Evolutionary conservation across 2,113 vertebrate genomes (phyloP), one percentile per base, ranked within the genome.

Genomic region (Ammodytes marinus): DNA sequence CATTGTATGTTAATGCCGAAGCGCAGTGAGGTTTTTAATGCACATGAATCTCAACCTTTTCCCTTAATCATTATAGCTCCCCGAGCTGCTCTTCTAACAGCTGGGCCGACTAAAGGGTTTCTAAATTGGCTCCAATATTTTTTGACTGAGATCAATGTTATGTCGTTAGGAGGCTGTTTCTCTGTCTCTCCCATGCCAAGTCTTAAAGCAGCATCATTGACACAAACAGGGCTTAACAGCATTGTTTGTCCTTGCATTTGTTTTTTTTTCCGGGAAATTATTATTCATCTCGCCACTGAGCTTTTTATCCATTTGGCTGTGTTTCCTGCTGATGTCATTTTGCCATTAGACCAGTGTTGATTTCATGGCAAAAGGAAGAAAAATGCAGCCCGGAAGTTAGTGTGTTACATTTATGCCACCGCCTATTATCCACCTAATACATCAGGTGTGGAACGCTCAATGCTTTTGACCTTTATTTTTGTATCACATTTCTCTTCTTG

Each of bases 401-500:
- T 71, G 71, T 61, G 85, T 84, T 84, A 59, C 67, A 71, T 61
- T 84, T 6, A 73, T 57, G 90, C 74, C 90, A 61, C 40, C 12
- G 0, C 57, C 78, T 43, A 76, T 92, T 88, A 83, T 65, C 37
- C 60, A 0, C 17, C 67, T 81, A 84, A 87, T 88, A 68, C 55
- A 79, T 93, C 93, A 85, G 80, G 37, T 19, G 27, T 8, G 39
- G 59, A 71, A 60, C 84, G 42, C 74, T 89, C 66, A 50, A 53
- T 74, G 83, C 70, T 54, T 64, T 66, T 91, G 88, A 93, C 91
- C 89, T 93, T 94, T 91, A 85, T 83, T 89, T 91, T 79, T 86
- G 66, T 83, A 58, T 77, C 71, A n/a, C 61, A 15, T 86, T 67
- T 86, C 60, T 82, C 74, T 82, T 85, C 43, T 58, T 70, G 53